These are phyloP conservation scores for Dasypogon diadema DNA, from an alignment of 2,888 invertebrate genomes.

Conservation along the genomic window DNA sequence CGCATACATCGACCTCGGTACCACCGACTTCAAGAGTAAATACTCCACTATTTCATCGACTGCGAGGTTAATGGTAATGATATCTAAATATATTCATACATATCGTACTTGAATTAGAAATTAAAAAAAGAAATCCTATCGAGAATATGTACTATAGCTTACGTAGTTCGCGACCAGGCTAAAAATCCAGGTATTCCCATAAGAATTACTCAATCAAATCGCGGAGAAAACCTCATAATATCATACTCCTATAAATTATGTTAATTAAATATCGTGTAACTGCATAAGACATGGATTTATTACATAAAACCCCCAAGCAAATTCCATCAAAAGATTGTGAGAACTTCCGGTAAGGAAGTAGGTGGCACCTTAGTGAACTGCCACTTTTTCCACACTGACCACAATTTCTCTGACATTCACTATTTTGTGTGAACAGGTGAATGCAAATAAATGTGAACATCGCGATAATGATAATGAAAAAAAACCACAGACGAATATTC, in stretches of 20 bases:
- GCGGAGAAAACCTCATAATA: slow-evolving; percentile 14
- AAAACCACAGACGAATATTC: neutral
- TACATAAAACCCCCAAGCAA: slow-evolving; percentile 18
- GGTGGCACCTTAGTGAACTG: neutral
- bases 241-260: slow-evolving; percentile 42
- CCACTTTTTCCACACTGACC: slow-evolving; percentile 4
- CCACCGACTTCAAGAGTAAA: too few relatives aligned
- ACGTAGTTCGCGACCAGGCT: too few relatives aligned
- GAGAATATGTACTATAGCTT: too few relatives aligned
- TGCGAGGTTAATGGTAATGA: too few relatives aligned
- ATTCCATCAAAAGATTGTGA: slow-evolving; percentile 27
- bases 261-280: slow-evolving; percentile 15
- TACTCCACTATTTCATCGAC: too few relatives aligned
- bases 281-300: neutral
- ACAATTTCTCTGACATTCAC: slow-evolving; percentile 32
- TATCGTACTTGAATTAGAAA: too few relatives aligned
- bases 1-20: too few relatives aligned
- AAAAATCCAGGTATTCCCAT: neutral
- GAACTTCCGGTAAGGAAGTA: slow-evolving; percentile 39
- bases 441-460: neutral
- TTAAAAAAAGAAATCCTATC: too few relatives aligned
- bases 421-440: neutral
- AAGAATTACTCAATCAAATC: slow-evolving; percentile 4
- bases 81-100: too few relatives aligned
- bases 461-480: neutral